Conservation (phyloP, 2,797 vertebrate species). For the Meda fulgida region DNA sequence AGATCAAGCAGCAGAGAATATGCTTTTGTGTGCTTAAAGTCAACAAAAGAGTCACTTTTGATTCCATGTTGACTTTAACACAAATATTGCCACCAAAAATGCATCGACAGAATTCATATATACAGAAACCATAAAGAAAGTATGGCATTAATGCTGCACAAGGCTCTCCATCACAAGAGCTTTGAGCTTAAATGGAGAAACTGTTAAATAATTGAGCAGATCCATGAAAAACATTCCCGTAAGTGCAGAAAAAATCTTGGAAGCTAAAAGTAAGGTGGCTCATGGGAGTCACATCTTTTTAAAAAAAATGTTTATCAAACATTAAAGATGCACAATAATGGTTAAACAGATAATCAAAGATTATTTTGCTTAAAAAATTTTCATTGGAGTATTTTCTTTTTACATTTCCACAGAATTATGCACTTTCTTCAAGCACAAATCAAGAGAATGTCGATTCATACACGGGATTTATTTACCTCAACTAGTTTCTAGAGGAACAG, state of each 20-base stretch:
- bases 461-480: neutral
- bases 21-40: neutral
- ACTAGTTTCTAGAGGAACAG: neutral
- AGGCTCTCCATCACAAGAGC: slow-evolving; percentile 2
- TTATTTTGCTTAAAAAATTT: neutral
- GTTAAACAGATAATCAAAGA: neutral
- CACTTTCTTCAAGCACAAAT: neutral
- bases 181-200: slow-evolving; percentile 4
- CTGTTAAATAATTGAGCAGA: slow-evolving; percentile 40
- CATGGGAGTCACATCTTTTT: neutral
- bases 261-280: neutral
- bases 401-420: neutral
- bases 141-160: slow-evolving; percentile 6
- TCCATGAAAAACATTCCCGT: neutral
- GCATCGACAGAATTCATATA: neutral
- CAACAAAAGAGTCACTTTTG: neutral
- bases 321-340: neutral
- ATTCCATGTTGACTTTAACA: neutral
- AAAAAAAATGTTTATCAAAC: neutral
- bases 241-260: slow-evolving; percentile 2
- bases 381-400: neutral
- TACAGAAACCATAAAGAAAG: neutral
- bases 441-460: neutral
- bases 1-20: neutral
- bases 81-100: neutral